phyloP scores from a whole-genome alignment of 2,113 vertebrate genomes.

The Antechinus flavipes region DNA sequence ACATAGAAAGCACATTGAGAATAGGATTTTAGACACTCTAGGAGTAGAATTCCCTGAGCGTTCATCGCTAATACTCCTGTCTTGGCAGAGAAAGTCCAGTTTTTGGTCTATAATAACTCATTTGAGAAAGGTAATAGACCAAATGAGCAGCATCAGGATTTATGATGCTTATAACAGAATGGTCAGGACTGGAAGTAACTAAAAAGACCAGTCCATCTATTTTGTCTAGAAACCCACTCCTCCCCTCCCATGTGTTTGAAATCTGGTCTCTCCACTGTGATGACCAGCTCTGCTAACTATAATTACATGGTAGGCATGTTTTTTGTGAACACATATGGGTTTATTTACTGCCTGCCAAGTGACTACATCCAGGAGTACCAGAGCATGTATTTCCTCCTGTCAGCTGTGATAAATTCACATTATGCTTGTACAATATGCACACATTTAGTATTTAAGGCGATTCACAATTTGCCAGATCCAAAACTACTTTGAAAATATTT shows the following conservation, averaged over 20 bases:
- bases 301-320: background rate
- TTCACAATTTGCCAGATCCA: background rate
- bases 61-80: background rate
- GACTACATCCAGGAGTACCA: background rate
- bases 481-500: background rate
- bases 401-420: background rate
- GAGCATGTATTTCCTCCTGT: slow-evolving; percentile 7
- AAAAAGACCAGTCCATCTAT: background rate
- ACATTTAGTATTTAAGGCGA: background rate
- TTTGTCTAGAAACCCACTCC: background rate
- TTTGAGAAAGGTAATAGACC: background rate
- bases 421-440: background rate
- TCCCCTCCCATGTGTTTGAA: too few relatives aligned
- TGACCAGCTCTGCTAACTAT: background rate
- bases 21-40: background rate
- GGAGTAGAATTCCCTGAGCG: background rate
- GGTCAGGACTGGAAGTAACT: background rate
- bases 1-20: background rate
- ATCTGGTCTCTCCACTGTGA: background rate
- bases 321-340: background rate
- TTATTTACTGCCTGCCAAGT: background rate
- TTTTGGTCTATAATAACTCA: background rate
- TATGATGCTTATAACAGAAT: background rate
- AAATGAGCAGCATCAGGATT: background rate
- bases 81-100: background rate